Percentiles rank a stretch among this genome's conserved stretches.
Conservation (phyloP, 2,888 invertebrate species). For the Erebia aethiops region DNA sequence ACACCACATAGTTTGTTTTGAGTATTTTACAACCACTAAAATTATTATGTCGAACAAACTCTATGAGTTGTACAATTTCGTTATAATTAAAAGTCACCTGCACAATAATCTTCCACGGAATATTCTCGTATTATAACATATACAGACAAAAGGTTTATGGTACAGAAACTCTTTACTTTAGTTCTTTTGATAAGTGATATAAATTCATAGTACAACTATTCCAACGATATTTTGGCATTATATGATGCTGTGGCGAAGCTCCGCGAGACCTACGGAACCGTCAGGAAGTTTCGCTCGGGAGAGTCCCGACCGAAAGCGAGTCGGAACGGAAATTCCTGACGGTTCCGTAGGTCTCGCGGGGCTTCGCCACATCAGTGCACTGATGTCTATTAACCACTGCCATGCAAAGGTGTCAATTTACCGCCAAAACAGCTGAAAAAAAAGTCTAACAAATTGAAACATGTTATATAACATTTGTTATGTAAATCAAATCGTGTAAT, state of each 20-base stretch:
- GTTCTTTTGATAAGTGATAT: background rate
- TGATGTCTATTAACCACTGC: too few relatives aligned
- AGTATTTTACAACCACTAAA: conserved; percentile 60
- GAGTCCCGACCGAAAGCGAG: too few relatives aligned
- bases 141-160: background rate
- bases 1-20: conserved; percentile 65
- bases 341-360: too few relatives aligned
- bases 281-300: too few relatives aligned
- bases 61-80: background rate
- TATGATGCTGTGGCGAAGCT: too few relatives aligned
- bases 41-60: conserved; percentile 43
- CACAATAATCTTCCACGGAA: background rate
- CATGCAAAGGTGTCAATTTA: background rate
- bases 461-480: too few relatives aligned
- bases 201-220: conserved; percentile 17
- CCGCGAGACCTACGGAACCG: too few relatives aligned
- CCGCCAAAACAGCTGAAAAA: background rate
- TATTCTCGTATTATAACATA: background rate
- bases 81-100: background rate
- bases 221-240: background rate
- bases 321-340: too few relatives aligned
- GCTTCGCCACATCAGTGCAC: too few relatives aligned
- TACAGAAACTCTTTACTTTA: background rate
- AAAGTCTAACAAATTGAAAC: background rate
- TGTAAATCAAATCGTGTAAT: too few relatives aligned